Evolutionary conservation across 2,888 invertebrate genomes (phyloP).

Genomic region (Cartodere bifasciata): DNA sequence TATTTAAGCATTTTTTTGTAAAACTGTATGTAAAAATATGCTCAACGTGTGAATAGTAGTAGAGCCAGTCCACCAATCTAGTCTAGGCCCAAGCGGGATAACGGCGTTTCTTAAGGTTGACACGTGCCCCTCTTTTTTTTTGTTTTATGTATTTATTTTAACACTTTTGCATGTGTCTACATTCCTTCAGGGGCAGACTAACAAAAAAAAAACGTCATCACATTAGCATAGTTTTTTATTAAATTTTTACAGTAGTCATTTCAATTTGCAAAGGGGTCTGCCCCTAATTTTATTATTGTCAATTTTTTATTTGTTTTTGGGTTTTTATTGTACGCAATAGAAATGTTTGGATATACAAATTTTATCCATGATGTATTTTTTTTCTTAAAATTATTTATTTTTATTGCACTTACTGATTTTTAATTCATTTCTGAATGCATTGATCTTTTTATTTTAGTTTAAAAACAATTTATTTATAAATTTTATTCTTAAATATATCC

Average conservation of each 20-base stretch:
- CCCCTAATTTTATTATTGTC: conserved; percentile 26
- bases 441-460: conserved; percentile 26
- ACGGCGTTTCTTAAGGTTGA: conserved; percentile 25
- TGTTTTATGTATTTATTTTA: too few relatives aligned
- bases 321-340: conserved; percentile 30
- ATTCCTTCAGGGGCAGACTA: conserved; percentile 29
- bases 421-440: conserved; percentile 23
- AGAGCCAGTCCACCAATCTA: conserved; percentile 32
- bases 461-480: conserved; percentile 31
- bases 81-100: conserved; percentile 32
- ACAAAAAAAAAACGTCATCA: conserved; percentile 18
- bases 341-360: conserved; percentile 21
- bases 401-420: conserved; percentile 18
- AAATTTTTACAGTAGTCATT: conserved; percentile 23
- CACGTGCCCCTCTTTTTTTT: conserved; percentile 16
- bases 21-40: too few relatives aligned
- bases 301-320: conserved; percentile 23
- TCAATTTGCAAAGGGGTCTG: conserved; percentile 23
- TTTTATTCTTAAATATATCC: conserved; percentile 30
- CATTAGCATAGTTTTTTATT: conserved; percentile 25
- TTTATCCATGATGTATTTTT: conserved; percentile 12
- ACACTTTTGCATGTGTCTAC: conserved; percentile 19
- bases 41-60: too few relatives aligned
- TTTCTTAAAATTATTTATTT: conserved; percentile 15
- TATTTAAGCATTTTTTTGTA: too few relatives aligned